Percentiles rank a stretch among this genome's conserved stretches.
phyloP scores from a whole-genome alignment of 2,797 vertebrate species.

The Schizopygopsis malacanthus region DNA sequence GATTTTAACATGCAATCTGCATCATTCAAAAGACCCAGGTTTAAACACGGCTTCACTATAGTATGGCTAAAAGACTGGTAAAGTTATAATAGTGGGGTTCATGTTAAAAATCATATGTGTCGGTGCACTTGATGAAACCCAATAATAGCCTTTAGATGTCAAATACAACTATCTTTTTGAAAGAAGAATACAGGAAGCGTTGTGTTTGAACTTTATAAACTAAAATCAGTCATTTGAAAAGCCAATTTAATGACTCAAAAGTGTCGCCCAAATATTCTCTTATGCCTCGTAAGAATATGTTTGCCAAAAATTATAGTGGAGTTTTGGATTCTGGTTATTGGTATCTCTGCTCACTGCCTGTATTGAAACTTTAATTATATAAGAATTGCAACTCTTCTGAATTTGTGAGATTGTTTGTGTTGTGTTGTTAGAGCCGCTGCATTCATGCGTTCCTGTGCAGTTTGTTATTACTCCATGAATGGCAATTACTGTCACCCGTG shows the following conservation, averaged over 20 bases:
- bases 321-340: constrained; percentile 13
- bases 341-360: constrained; percentile 14
- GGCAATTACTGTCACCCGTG: constrained; percentile 1
- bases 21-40: not conserved
- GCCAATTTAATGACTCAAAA: constrained; percentile 25
- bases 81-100: constrained; percentile 1
- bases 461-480: constrained; percentile 8
- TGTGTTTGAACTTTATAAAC: constrained; percentile 11
- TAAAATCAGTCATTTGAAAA: constrained; percentile 22
- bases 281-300: not conserved
- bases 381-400: not conserved
- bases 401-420: constrained; percentile 15
- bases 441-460: not conserved
- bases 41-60: not conserved
- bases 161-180: constrained; percentile 3
- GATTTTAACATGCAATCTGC: not conserved
- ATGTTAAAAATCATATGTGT: constrained; percentile 6
- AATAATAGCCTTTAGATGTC: constrained; percentile 10
- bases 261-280: not conserved
- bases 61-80: not conserved
- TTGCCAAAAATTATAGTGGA: not conserved
- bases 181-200: not conserved
- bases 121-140: constrained; percentile 13
- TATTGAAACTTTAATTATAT: constrained; percentile 1
- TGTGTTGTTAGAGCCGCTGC: not conserved